Conservation (phyloP, 2,113 vertebrate species). For the Halcyon malimbica region DNA sequence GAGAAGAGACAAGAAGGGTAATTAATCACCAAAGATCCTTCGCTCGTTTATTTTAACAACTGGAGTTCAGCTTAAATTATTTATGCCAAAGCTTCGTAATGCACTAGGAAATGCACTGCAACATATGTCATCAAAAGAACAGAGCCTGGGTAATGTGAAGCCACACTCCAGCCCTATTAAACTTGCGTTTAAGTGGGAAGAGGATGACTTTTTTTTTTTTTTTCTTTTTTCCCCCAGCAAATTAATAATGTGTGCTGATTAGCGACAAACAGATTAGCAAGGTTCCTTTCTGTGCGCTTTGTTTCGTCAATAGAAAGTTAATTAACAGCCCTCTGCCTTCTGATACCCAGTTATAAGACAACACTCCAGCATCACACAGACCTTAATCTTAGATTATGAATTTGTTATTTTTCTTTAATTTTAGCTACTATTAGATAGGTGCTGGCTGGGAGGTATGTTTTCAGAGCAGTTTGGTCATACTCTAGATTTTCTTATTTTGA, state of each 20-base stretch:
- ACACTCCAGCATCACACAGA: neutral
- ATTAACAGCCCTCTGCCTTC: conserved; percentile 56
- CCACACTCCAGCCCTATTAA: neutral
- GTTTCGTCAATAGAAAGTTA: conserved; percentile 57
- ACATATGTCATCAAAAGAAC: conserved; percentile 32
- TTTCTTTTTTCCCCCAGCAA: neutral
- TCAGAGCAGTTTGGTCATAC: neutral
- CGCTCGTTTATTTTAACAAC: conserved; percentile 58
- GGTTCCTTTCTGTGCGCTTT: conserved; percentile 29
- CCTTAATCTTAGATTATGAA: conserved; percentile 35
- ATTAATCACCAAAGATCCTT: conserved; percentile 36
- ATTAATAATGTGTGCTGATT: conserved; percentile 60
- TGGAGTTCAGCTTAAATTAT: conserved; percentile 62
- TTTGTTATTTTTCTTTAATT: neutral
- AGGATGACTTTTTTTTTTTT: neutral
- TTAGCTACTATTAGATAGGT: neutral
- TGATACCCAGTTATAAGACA: neutral
- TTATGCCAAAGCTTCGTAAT: conserved; percentile 34
- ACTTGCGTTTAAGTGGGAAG: neutral
- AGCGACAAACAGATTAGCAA: conserved; percentile 50
- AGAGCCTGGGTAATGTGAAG: conserved; percentile 18
- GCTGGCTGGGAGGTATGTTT: neutral
- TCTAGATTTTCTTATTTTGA: neutral
- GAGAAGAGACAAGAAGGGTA: neutral
- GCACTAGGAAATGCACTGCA: conserved; percentile 53